phyloP scores from a whole-genome alignment of 2,888 invertebrate genomes.

The Yponomeuta sedellus region DNA sequence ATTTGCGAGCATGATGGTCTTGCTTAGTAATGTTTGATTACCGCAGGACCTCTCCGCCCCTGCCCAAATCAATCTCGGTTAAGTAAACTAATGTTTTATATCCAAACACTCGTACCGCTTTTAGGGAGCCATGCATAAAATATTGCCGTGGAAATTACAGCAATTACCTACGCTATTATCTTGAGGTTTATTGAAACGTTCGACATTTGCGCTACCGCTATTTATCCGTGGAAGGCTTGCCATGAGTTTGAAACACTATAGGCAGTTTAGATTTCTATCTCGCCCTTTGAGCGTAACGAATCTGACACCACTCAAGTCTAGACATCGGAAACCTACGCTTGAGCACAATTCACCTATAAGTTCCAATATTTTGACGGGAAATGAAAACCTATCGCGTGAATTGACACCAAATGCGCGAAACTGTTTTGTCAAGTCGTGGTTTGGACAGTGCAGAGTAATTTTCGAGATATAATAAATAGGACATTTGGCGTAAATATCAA shows the following conservation, averaged over 20 bases:
- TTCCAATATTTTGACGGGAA: background rate
- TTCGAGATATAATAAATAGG: slow-evolving; percentile 7
- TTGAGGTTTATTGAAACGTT: slow-evolving; percentile 4
- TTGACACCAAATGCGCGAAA: background rate
- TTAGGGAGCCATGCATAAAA: background rate
- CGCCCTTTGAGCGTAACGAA: background rate
- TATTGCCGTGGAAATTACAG: background rate
- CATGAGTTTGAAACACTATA: background rate
- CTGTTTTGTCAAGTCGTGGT: background rate
- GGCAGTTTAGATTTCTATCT: background rate
- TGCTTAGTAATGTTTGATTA: slow-evolving; percentile 20
- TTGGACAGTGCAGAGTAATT: background rate
- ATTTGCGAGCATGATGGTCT: slow-evolving; percentile 19
- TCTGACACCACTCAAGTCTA: background rate
- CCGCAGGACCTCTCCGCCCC: slow-evolving; percentile 14
- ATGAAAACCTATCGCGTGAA: background rate
- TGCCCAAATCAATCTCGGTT: slow-evolving; percentile 10
- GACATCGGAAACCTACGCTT: background rate
- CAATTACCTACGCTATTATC: slow-evolving; percentile 6
- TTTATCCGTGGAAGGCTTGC: background rate
- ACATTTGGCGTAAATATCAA: slow-evolving; percentile 8
- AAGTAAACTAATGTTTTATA: background rate
- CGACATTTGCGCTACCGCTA: background rate
- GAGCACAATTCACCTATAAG: background rate
- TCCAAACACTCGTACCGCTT: background rate